phyloP scores from a whole-genome alignment of 2,888 invertebrate genomes.

The Scotopteryx bipunctaria region DNA sequence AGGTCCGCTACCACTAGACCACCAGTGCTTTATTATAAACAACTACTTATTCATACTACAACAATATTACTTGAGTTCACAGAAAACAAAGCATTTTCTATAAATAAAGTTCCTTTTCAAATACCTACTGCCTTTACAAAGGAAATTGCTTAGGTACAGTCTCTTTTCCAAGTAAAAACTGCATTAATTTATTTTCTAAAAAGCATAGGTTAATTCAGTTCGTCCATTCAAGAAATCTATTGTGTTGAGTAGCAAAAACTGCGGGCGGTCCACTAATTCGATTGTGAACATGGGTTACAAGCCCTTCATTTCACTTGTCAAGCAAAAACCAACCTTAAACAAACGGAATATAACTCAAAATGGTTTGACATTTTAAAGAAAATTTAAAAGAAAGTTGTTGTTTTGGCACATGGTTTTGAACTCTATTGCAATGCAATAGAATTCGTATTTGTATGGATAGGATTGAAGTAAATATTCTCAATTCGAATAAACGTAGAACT shows the following conservation, averaged over 20 bases:
- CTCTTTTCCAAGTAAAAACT: constrained; percentile 32
- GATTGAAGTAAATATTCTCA: constrained; percentile 37
- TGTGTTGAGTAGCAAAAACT: constrained; percentile 76
- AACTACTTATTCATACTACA: too few species aligned
- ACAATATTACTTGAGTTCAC: background rate
- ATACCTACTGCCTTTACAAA: constrained; percentile 3
- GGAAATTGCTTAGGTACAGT: constrained; percentile 11
- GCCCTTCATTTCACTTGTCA: constrained; percentile 4
- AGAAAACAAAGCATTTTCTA: background rate
- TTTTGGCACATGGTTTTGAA: background rate
- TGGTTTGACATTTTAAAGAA: background rate
- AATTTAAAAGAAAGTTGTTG: constrained; percentile 2
- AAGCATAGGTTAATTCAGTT: constrained; percentile 54
- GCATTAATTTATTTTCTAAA: constrained; percentile 38
- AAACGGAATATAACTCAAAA: background rate
- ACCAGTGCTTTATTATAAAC: too few species aligned
- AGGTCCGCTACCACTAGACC: too few species aligned
- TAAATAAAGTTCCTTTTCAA: background rate
- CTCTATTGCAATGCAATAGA: background rate
- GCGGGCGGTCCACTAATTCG: constrained; percentile 76
- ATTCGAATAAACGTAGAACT: constrained; percentile 63
- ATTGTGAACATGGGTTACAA: constrained; percentile 48
- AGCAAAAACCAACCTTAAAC: constrained; percentile 8
- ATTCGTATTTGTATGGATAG: background rate
- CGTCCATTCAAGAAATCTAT: constrained; percentile 60